These are phyloP conservation scores for Vesta saturnalis DNA, from an alignment of 2,888 invertebrate species.

Conservation along the genomic window DNA sequence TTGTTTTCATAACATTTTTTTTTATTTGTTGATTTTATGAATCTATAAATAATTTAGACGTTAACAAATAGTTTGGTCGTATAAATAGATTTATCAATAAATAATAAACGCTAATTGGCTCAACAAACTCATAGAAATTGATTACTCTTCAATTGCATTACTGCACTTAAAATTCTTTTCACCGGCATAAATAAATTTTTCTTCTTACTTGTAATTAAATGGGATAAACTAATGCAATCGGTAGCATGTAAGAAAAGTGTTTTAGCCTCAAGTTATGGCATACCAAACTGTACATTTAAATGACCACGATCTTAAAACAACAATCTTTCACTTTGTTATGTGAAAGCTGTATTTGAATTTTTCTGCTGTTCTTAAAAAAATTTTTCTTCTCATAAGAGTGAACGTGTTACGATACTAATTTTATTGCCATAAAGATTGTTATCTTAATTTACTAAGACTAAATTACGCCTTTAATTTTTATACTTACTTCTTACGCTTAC, in stretches of 20 bases:
- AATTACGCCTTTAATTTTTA: no score
- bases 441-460: no score
- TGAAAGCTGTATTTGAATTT: conserved; percentile 39
- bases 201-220: conserved; percentile 17
- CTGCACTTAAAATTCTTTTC: conserved; percentile 14
- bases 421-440: conserved; percentile 43
- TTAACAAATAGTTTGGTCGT: conserved; percentile 3
- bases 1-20: conserved; percentile 2
- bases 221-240: conserved; percentile 17
- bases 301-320: conserved; percentile 16
- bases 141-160: conserved; percentile 7
- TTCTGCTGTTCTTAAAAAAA: no score
- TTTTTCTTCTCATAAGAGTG: conserved; percentile 18
- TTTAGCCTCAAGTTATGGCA: conserved; percentile 15
- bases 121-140: background rate
- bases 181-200: background rate
- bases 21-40: background rate
- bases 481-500: background rate
- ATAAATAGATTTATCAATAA: conserved; percentile 3
- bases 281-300: conserved; percentile 25
- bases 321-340: conserved; percentile 46
- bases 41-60: background rate
- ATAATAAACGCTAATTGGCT: background rate
- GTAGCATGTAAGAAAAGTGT: conserved; percentile 18
- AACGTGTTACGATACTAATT: conserved; percentile 40